Percentiles rank a stretch among this genome's conserved stretches.
These are phyloP conservation scores for Phylloscopus trochilus DNA, from an alignment of 2,113 vertebrate species.

Conservation along the genomic window DNA sequence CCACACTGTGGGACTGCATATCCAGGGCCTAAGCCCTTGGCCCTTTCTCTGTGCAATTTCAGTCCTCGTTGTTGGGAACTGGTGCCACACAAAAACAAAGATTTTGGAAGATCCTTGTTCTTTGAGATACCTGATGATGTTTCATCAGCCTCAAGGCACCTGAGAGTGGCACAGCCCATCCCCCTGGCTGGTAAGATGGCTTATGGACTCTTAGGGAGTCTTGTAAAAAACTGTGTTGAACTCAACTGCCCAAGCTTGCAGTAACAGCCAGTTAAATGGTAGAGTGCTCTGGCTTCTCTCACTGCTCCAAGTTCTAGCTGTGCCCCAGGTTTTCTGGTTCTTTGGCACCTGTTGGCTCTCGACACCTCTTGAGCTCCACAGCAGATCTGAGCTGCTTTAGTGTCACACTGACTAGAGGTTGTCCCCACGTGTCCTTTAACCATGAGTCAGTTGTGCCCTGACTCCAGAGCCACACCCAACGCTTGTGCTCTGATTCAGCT, in stretches of 20 bases:
- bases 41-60: neutral
- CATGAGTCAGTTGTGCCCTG: accelerated
- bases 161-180: neutral
- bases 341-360: neutral
- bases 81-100: neutral
- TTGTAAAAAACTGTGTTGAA: neutral
- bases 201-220: neutral
- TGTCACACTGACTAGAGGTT: neutral
- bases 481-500: accelerated
- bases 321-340: neutral
- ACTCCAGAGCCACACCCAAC: neutral
- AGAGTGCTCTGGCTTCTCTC: neutral
- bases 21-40: neutral
- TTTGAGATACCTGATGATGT: neutral
- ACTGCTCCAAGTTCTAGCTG: neutral
- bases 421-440: neutral
- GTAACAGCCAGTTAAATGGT: too few species aligned
- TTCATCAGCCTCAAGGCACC: neutral
- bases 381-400: neutral
- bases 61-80: neutral
- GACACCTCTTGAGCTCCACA: neutral
- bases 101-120: neutral
- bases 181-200: neutral
- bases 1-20: neutral
- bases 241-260: neutral